These are phyloP conservation scores for Eucera pruinosa DNA, from an alignment of 2,888 invertebrate species.

Conservation along the genomic window DNA sequence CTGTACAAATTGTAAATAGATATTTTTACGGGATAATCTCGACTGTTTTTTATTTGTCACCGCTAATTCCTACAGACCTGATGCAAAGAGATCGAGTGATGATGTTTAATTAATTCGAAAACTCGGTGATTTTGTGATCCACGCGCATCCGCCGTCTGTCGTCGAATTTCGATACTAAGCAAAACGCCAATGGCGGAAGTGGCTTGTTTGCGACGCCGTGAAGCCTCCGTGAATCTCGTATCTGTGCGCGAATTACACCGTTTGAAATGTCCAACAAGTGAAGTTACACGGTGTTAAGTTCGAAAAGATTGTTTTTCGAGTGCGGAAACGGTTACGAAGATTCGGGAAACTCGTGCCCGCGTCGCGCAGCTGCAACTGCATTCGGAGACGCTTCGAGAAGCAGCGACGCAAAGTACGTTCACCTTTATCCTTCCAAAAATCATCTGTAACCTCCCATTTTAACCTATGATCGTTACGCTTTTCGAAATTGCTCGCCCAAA, in stretches of 20 bases:
- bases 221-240: neutral
- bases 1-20: conserved; percentile 37
- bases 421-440: conserved; percentile 42
- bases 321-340: conserved; percentile 8
- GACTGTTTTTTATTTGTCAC: no score
- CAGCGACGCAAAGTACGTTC: conserved; percentile 48
- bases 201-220: conserved; percentile 38
- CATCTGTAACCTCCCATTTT: no score
- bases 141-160: neutral
- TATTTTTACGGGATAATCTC: conserved; percentile 36
- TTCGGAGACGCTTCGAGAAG: conserved; percentile 51
- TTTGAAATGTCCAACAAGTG: conserved; percentile 43
- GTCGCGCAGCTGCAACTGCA: conserved; percentile 24
- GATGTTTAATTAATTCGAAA: no score
- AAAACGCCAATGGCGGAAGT: conserved; percentile 44
- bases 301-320: conserved; percentile 19
- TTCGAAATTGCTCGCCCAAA: no score
- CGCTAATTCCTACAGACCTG: no score
- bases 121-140: neutral
- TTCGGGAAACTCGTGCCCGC: neutral
- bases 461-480: no score
- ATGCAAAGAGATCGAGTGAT: no score
- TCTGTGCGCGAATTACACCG: conserved; percentile 1
- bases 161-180: conserved; percentile 14
- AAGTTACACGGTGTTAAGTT: conserved; percentile 4